Evolutionary conservation across 2,888 invertebrate species (phyloP).

Genomic region (Neria commutata): DNA sequence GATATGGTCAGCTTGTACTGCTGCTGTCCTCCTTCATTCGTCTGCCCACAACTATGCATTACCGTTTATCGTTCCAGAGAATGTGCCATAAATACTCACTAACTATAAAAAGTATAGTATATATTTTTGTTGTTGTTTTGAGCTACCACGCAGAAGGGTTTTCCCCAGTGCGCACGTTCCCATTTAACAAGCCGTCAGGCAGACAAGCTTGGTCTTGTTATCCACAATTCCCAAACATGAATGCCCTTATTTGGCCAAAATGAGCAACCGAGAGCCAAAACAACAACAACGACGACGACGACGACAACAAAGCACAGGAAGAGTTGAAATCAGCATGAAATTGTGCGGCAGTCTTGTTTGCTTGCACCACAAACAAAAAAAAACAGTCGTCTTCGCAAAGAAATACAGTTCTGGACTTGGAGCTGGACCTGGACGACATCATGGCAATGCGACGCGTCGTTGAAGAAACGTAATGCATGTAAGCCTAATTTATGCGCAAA

Average conservation of each 20-base stretch:
- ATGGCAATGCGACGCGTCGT: not conserved
- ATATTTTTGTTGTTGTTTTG: not conserved
- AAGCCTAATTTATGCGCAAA: slow-evolving; percentile 54
- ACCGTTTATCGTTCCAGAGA: too few relatives aligned
- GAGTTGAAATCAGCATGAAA: not conserved
- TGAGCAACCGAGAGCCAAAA: too few relatives aligned
- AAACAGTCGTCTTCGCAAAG: too few relatives aligned
- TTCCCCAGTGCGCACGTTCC: not conserved
- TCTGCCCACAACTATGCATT: too few relatives aligned
- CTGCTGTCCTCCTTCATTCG: too few relatives aligned
- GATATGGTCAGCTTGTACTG: too few relatives aligned
- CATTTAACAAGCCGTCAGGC: not conserved
- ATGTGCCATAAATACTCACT: not conserved
- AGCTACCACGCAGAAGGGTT: not conserved
- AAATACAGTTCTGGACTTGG: not conserved
- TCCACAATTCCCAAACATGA: not conserved
- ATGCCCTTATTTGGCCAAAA: slow-evolving; percentile 46
- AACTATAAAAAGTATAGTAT: not conserved
- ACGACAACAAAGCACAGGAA: too few relatives aligned
- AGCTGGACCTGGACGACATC: too few relatives aligned
- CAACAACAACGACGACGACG: too few relatives aligned
- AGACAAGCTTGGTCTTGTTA: not conserved
- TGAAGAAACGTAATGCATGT: slow-evolving; percentile 16
- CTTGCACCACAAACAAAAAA: not conserved
- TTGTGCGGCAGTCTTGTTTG: not conserved